phyloP scores from a whole-genome alignment of 2,888 invertebrate genomes.

The Scaptomyza caliginosa region DNA sequence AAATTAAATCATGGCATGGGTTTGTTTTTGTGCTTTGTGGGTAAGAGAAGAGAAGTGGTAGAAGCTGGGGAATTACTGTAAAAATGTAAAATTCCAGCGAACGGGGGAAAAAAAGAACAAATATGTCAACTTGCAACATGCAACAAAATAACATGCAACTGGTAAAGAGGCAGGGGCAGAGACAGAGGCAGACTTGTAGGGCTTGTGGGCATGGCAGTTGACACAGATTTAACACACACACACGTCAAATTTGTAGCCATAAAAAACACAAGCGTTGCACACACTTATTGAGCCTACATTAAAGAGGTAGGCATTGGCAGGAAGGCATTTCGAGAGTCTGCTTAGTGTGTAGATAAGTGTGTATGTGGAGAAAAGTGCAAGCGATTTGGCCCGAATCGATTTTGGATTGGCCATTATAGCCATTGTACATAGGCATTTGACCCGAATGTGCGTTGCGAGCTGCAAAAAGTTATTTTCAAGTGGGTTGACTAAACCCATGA shows the following conservation, averaged over 20 bases:
- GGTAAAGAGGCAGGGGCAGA: constrained; percentile 36
- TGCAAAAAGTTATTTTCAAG: constrained; percentile 4
- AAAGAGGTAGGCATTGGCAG: constrained; percentile 29
- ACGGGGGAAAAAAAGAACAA: constrained; percentile 27
- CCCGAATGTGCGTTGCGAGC: constrained; percentile 21
- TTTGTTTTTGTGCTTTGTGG: too few relatives aligned
- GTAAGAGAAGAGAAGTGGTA: not conserved
- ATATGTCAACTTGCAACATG: constrained; percentile 61
- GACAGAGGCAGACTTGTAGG: not conserved
- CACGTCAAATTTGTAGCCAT: constrained; percentile 62
- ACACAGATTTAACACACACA: constrained; percentile 64
- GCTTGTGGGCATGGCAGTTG: constrained; percentile 54
- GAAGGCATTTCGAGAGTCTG: constrained; percentile 49
- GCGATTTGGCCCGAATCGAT: constrained; percentile 72
- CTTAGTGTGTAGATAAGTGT: constrained; percentile 37
- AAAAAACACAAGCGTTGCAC: constrained; percentile 61
- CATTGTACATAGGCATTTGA: constrained; percentile 14
- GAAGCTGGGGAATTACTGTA: constrained; percentile 45
- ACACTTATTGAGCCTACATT: constrained; percentile 61
- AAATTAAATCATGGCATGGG: constrained; percentile 67
- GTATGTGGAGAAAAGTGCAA: constrained; percentile 48
- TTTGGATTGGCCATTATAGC: constrained; percentile 70
- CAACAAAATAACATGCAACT: constrained; percentile 73
- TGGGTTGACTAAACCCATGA: constrained; percentile 24
- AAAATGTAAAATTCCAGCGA: constrained; percentile 60